These are phyloP conservation scores for Anguilla obscura DNA, from an alignment of 2,797 vertebrate genomes.

Conservation along the genomic window DNA sequence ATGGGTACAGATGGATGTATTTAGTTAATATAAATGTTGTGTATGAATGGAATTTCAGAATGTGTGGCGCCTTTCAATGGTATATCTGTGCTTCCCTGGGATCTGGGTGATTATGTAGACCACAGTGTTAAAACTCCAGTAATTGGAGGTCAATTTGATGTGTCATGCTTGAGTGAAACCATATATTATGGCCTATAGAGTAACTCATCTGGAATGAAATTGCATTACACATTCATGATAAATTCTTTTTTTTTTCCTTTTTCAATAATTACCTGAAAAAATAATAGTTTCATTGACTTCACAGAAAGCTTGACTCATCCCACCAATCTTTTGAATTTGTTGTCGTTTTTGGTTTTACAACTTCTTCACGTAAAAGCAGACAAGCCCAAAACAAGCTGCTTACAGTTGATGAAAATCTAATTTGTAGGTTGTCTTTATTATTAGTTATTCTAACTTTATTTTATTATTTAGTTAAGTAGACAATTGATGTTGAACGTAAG, in stretches of 20 bases:
- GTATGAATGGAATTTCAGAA: background rate
- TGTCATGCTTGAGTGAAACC: constrained; percentile 18
- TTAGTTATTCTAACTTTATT: background rate
- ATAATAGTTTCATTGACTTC: background rate
- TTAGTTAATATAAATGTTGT: background rate
- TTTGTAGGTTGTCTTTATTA: background rate
- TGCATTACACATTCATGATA: background rate
- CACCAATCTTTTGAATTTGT: background rate
- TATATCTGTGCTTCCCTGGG: background rate
- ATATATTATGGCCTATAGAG: background rate
- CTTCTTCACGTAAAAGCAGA: background rate
- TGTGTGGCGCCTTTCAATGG: background rate
- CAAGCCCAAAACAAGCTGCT: background rate
- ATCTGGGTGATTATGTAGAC: background rate
- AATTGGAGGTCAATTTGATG: background rate
- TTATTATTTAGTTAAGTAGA: background rate
- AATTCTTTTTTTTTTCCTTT: background rate
- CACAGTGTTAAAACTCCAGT: background rate
- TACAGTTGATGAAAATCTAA: background rate
- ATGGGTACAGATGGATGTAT: background rate
- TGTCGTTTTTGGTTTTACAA: background rate
- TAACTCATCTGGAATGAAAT: background rate
- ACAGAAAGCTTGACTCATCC: background rate
- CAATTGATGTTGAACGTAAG: constrained; percentile 14
- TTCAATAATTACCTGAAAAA: background rate